Evolutionary conservation across 1,140 invertebrate species (phyloP), one percentile per base, ranked within the genome.

Genomic region (Berghia stephanieae): DNA sequence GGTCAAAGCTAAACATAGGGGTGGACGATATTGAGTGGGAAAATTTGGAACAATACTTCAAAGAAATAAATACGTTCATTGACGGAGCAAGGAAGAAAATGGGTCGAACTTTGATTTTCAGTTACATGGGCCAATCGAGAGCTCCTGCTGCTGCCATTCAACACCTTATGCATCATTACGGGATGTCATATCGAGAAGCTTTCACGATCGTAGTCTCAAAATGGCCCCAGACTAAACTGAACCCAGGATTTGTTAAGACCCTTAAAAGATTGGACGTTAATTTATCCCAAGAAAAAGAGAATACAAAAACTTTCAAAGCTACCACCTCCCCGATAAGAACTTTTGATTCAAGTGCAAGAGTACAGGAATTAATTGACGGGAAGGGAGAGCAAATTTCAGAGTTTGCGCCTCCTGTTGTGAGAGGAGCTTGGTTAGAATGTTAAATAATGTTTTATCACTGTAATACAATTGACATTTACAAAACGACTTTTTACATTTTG

Each of bases 1-100:
- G 86, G 24, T 85, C 87, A 5, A 80, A 84, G 36, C 75, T 88
- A 31, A 84, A 86, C 68, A 82, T 88, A 13, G 78, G 79, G 36
- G 77, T 88, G 0, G 84, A 87, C 13, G 84, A 87, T 74, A 82
- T 83, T 24, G 82, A 84, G 52, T 81, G 80, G 55, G 84, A 86
- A 31, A 82, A 82, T 27, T 83, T 88, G 2, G 82, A 86, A 55
- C 82, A 84, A 60, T 85, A 88, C 73, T 88, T 87, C 60, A 75
- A 77, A 5, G 85, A 86, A 70, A 84, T 87, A 16, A 86, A 87
- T 75, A 81, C 82, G 43, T 88, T 88, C 69, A 86, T 88, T 57
- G 82, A 86, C 75, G 86, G 84, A 24, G 83, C 83, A 31, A 71
- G 84, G 24, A 74, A 77, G 13, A 81, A 81, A 18, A 79, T 78